A percentile compares a stretch with the other conserved stretches of the same genome.
These are phyloP conservation scores for Muscicapa adusta DNA, from an alignment of 2,113 vertebrate genomes.

Conservation along the genomic window DNA sequence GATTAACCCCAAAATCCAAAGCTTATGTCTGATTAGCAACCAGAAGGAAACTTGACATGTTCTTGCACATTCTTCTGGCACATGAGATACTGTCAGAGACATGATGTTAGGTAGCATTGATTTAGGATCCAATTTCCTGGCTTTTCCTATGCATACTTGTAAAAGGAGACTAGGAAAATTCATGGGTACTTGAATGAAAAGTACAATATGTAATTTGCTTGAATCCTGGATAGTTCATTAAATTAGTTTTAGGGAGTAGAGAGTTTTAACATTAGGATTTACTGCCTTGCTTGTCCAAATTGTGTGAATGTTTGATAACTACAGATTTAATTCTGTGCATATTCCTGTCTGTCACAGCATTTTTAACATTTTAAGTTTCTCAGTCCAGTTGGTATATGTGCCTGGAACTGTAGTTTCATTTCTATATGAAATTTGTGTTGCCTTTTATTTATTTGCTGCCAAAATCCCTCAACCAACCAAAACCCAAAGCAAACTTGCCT, in stretches of 20 bases:
- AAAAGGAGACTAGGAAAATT: not conserved
- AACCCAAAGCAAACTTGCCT: not conserved
- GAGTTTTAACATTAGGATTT: not conserved
- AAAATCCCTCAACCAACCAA: not conserved
- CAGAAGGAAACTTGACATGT: not conserved
- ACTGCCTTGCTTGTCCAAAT: not conserved
- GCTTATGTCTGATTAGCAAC: conserved; percentile 10
- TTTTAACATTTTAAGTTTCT: not conserved
- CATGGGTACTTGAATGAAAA: not conserved
- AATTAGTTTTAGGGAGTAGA: not conserved
- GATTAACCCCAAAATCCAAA: conserved; percentile 15
- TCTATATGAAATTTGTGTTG: not conserved
- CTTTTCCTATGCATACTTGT: not conserved
- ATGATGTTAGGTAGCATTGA: not conserved
- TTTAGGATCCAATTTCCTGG: not conserved
- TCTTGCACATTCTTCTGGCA: conserved; percentile 27
- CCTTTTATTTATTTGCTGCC: not conserved
- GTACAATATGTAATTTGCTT: not conserved
- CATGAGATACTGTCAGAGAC: not conserved
- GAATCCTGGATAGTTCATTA: not conserved
- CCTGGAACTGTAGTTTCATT: not conserved
- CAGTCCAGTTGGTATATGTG: not conserved
- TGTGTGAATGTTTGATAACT: not conserved
- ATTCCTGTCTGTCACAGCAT: not conserved
- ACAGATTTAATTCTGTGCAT: not conserved